phyloP scores from a whole-genome alignment of 1,140 invertebrate species.

The Leptinotarsa texana region DNA sequence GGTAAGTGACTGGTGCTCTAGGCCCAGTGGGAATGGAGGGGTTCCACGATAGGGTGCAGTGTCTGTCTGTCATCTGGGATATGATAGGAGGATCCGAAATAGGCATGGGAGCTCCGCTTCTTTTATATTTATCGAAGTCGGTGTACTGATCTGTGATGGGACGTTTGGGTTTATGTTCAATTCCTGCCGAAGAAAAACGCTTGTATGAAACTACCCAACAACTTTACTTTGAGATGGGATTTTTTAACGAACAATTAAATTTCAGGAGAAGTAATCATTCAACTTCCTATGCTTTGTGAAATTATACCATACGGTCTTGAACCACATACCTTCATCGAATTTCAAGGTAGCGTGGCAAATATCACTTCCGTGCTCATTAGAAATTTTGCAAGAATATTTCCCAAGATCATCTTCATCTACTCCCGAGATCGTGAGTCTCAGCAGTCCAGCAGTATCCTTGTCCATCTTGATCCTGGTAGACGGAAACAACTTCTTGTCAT shows the following conservation, averaged over 20 bases:
- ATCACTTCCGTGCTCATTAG: constrained; percentile 82
- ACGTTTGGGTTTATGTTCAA: constrained; percentile 71
- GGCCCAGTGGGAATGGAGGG: constrained; percentile 83
- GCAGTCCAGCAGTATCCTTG: constrained; percentile 76
- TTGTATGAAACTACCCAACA: too few relatives aligned
- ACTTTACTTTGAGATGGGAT: too few relatives aligned
- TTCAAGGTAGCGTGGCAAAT: constrained; percentile 79
- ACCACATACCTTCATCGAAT: constrained; percentile 64
- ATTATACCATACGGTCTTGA: too few relatives aligned
- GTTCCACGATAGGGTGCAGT: constrained; percentile 87
- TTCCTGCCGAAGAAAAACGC: constrained; percentile 56
- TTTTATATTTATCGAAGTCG: constrained; percentile 82
- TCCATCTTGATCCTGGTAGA: constrained; percentile 82
- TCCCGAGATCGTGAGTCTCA: constrained; percentile 76
- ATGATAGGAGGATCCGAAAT: constrained; percentile 86
- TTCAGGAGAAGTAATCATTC: too few relatives aligned
- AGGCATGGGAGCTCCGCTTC: constrained; percentile 79
- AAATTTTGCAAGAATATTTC: constrained; percentile 78
- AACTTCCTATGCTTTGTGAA: too few relatives aligned
- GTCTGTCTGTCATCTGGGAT: constrained; percentile 82
- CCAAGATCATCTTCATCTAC: constrained; percentile 80
- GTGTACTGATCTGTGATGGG: constrained; percentile 79
- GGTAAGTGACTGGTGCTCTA: constrained; percentile 85
- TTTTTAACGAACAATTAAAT: too few relatives aligned
- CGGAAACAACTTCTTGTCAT: constrained; percentile 77